phyloP scores from a whole-genome alignment of 2,113 vertebrate genomes.

The Seriola rivoliana region DNA sequence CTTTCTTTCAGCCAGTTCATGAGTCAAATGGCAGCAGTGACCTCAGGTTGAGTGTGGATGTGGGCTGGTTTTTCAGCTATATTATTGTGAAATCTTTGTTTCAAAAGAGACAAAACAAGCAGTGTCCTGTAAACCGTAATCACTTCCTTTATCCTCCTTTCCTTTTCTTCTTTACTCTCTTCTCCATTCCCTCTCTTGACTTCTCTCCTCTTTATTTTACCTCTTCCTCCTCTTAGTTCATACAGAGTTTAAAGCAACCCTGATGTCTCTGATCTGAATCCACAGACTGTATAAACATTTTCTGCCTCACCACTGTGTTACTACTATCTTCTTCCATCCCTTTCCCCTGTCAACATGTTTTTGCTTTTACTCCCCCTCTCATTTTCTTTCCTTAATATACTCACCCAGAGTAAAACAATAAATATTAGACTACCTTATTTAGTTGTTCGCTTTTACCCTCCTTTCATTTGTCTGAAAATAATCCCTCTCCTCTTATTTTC shows the following conservation, averaged over 20 bases:
- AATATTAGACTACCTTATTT: not conserved
- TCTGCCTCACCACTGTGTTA: not conserved
- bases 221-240: conserved; percentile 40
- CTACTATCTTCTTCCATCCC: not conserved
- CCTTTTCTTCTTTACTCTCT: not conserved
- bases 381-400: conserved; percentile 6
- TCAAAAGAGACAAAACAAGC: conserved; percentile 48
- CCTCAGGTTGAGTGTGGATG: conserved; percentile 5
- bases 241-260: conserved; percentile 60
- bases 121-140: conserved; percentile 29
- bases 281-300: conserved; percentile 36
- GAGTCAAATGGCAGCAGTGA: conserved; percentile 26
- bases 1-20: not conserved
- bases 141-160: conserved; percentile 5
- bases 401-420: not conserved
- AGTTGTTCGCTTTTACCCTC: not conserved
- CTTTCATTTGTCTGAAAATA: not conserved
- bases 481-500: not conserved
- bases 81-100: conserved; percentile 61
- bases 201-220: conserved; percentile 31
- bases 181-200: not conserved
- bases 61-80: conserved; percentile 1
- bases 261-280: conserved; percentile 50
- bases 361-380: not conserved
- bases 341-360: conserved; percentile 19